These are phyloP conservation scores for Falco concolor DNA, from an alignment of 2,797 vertebrate genomes.

Conservation along the genomic window DNA sequence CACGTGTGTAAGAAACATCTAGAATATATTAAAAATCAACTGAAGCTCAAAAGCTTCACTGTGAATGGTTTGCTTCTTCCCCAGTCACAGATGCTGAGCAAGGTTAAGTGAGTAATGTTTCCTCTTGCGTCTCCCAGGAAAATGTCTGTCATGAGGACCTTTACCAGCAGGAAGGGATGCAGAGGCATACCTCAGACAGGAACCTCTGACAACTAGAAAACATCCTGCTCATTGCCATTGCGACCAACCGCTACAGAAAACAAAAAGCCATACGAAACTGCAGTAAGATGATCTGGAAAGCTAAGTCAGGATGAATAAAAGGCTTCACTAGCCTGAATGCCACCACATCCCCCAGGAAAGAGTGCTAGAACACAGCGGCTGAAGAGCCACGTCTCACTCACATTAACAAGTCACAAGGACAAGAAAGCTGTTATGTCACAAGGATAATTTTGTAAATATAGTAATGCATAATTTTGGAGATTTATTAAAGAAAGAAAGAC, in stretches of 20 bases:
- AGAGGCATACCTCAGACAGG: not conserved
- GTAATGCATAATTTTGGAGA: not conserved
- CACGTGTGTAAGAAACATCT: not conserved
- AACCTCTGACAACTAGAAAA: not conserved
- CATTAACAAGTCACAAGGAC: not conserved
- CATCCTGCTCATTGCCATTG: not conserved
- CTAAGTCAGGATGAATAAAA: not conserved
- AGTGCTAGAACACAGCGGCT: not conserved
- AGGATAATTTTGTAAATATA: not conserved
- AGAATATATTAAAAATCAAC: not conserved
- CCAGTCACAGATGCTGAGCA: not conserved
- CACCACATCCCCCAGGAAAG: not conserved
- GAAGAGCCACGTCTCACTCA: not conserved
- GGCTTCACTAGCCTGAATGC: not conserved
- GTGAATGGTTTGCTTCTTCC: not conserved
- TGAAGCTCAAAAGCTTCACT: not conserved
- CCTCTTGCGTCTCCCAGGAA: not conserved
- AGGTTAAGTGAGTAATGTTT: not conserved
- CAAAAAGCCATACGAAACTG: not conserved
- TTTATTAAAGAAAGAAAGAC: not conserved
- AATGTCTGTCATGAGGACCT: not conserved
- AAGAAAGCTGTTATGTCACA: not conserved
- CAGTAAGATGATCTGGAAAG: not conserved
- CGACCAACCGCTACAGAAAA: not conserved
- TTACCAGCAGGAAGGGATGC: not conserved